Percentiles rank a stretch among this genome's conserved stretches.
Conservation (phyloP, 1,140 invertebrate genomes). For the Pararge aegeria region DNA sequence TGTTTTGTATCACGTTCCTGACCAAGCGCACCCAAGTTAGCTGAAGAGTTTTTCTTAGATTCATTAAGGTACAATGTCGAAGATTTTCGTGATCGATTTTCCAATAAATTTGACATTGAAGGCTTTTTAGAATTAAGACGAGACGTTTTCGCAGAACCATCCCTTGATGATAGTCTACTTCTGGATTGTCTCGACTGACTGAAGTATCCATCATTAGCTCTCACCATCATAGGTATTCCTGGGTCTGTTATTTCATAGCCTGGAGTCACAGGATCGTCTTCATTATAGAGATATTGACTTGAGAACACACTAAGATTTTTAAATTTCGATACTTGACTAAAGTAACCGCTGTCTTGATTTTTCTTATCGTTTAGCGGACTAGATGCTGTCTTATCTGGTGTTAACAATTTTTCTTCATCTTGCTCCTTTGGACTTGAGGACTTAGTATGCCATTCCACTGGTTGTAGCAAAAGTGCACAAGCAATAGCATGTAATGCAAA, state of each 20-base stretch:
- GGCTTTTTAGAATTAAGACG: conserved; percentile 68
- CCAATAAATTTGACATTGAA: conserved; percentile 69
- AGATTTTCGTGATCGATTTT: conserved; percentile 69
- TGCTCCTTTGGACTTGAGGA: conserved; percentile 35
- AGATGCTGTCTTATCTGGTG: conserved; percentile 27
- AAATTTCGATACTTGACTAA: conserved; percentile 61
- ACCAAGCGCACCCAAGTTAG: conserved; percentile 55
- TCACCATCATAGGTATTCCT: conserved; percentile 83
- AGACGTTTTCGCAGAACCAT: conserved; percentile 59
- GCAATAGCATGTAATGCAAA: conserved; percentile 81
- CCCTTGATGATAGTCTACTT: conserved; percentile 72
- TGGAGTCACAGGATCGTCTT: conserved; percentile 81
- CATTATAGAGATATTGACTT: conserved; percentile 85
- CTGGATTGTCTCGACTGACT: conserved; percentile 72
- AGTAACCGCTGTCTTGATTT: conserved; percentile 60
- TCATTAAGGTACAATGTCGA: conserved; percentile 71
- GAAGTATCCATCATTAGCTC: conserved; percentile 84
- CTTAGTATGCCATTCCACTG: conserved; percentile 82
- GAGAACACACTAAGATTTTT: conserved; percentile 79
- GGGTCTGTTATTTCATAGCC: conserved; percentile 84
- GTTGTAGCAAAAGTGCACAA: conserved; percentile 81
- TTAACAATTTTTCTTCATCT: conserved; percentile 53
- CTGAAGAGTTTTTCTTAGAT: conserved; percentile 72
- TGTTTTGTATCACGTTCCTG: conserved; percentile 52
- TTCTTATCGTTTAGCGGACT: conserved; percentile 38